These are phyloP conservation scores for Nothocercus nigrocapillus DNA, from an alignment of 2,113 vertebrate species.

Conservation along the genomic window DNA sequence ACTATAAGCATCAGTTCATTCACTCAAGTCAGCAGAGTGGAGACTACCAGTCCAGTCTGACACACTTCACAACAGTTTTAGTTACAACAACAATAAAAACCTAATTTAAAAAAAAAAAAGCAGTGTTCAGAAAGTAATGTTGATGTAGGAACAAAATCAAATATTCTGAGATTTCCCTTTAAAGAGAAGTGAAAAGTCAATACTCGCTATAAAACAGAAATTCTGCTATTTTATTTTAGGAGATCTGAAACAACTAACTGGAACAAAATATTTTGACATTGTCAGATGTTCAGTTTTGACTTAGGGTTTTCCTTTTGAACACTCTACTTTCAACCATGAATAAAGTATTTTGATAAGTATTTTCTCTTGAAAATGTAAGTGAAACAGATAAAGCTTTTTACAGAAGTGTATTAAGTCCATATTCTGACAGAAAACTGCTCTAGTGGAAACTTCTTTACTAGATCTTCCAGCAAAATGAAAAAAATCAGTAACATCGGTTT, in stretches of 20 bases:
- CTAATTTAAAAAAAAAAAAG: background rate
- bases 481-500: slow-evolving; percentile 1
- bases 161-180: background rate
- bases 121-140: background rate
- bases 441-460: background rate
- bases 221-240: slow-evolving; percentile 16
- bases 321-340: background rate
- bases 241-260: background rate
- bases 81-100: background rate
- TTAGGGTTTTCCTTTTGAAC: background rate
- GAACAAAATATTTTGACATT: background rate
- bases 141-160: background rate
- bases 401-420: background rate
- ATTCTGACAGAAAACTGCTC: background rate
- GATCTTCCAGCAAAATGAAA: slow-evolving; percentile 8
- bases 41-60: background rate
- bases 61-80: background rate
- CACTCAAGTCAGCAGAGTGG: background rate
- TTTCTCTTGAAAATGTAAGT: background rate
- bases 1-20: rapidly evolving
- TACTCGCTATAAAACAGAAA: background rate
- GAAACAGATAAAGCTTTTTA: background rate
- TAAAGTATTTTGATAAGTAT: background rate
- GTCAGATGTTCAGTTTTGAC: background rate
- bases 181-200: background rate